Evolutionary conservation across 23 tunicate genomes (phyloP), one percentile per base, ranked within the genome.

Genomic region (Styela clava): DNA sequence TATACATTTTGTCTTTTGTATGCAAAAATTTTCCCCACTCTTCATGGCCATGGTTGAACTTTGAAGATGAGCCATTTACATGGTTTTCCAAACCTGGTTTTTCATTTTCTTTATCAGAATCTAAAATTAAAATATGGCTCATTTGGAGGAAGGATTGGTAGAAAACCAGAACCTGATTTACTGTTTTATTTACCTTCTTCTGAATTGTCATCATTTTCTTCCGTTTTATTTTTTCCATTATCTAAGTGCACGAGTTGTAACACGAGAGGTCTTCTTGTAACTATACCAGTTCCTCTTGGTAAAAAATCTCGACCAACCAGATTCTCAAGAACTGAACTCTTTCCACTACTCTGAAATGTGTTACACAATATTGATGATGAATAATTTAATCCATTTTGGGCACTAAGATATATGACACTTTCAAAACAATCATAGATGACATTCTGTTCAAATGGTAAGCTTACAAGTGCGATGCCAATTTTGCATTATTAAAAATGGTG

Each of bases 311-410:
- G 82, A 30, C 99, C 99, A 65, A 95, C 99, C 31, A 95, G 37
- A 73, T 95, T 95, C 82, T 95, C 99, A 21, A 95, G 74, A 1
- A 95, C 99, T 26, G 99, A 95, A 68, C 99, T 95, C 68, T 95
- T 95, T 72, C 99, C 99, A 82, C 92, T 86, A 79, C 99, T 95
- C 84, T 91, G 84, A n/a, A 86, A 81, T 31, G 12, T 64, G 29
- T 19, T 33, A 35, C 1, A 73, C 20, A 16, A 71, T 29, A 9
- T 24, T 73, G 24, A 72, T 74, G n/a, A n/a, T n/a, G n/a, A n/a
- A n/a, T n/a, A n/a, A n/a, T n/a, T n/a, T n/a, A n/a, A n/a, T 33
- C 9, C 19, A 28, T 28, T 28, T 61, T 22, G 74, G 24, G 0
- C 0, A 20, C 0, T 69, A 69, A 22, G 0, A 69, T 22, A 24